Base-by-base conservation (phyloP, 2,888 invertebrate genomes). In the Beris morrisii region DNA sequence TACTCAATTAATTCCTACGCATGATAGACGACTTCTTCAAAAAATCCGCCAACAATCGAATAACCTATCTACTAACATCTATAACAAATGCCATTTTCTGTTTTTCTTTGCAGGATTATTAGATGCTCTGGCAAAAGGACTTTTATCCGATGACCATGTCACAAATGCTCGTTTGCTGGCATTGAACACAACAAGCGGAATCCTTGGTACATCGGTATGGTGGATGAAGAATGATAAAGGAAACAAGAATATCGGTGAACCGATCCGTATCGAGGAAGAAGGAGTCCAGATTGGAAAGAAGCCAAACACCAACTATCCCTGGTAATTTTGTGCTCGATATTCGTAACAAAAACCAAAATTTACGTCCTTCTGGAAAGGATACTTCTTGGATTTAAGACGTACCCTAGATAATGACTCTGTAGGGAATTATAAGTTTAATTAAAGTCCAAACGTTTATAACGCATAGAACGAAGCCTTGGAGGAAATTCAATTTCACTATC, bases 81-180 rank as follows among this genome's bases (percentile, higher is more conserved):
- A 22, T 22, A 22, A 22, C 22, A 22, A 22, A 22, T 22, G 22
- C 1, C 22, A 22, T 22, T 2, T 22, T 22, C 22, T 30, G 48
- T n/a, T 65, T 52, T 59, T 59, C n/a, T 69, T 73, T 78, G 15
- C 82, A 91, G 90, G 88, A 70, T 82, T 90, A 64, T 84, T 90
- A 71, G 88, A 89, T 79, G 90, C 89, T 22, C 84, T 92, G 68
- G 87, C 91, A 30, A 87, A 87, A 79, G 89, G 90, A 44, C 82
- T 92, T 70, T 84, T 91, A 48, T 83, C 87, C 22, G 87, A 88
- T 75, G 81, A 81, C 65, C 82, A 82, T 71, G 84, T 87, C 63
- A 81, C 86, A 50, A 83, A 85, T 55, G 84, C 87, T 45, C 81
- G 87, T 67, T 84, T 88, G 63, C 77, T 88, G 69, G 84, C 86